A percentile compares a stretch with the other conserved stretches of the same genome.
Conservation (phyloP, 2,113 vertebrate species). For the Serilophus lunatus region DNA sequence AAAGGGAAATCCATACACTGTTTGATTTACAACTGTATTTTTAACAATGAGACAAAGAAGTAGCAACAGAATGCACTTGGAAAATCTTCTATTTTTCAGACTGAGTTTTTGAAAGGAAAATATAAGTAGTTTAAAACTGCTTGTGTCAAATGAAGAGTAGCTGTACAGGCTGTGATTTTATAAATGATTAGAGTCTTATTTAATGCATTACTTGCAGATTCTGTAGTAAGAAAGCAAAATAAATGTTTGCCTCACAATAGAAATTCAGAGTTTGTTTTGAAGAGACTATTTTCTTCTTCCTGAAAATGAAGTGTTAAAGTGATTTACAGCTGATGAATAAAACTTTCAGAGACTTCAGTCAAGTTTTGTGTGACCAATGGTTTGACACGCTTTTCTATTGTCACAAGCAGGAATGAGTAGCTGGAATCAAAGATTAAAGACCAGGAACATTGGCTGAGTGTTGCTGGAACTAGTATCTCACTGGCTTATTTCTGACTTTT, state of each 20-base stretch:
- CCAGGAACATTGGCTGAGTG: not conserved
- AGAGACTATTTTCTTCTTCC: not conserved
- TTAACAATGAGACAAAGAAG: conserved; percentile 41
- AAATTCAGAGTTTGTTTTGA: not conserved
- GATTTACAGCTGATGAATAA: not conserved
- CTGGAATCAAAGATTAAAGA: not conserved
- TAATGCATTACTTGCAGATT: not conserved
- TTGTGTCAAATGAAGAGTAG: not conserved
- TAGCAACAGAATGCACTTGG: conserved; percentile 8
- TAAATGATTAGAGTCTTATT: not conserved
- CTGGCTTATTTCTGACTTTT: not conserved
- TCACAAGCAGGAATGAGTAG: not conserved
- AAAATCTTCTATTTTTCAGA: conserved; percentile 49
- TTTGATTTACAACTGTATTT: conserved; percentile 45
- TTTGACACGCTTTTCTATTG: not conserved
- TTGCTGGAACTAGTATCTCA: not conserved
- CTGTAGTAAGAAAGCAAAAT: not conserved
- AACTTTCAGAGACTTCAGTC: not conserved
- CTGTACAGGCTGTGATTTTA: not conserved
- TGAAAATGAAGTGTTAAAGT: not conserved
- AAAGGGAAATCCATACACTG: conserved; percentile 26
- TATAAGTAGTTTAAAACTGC: conserved; percentile 9
- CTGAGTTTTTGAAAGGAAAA: not conserved
- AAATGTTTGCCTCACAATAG: not conserved
- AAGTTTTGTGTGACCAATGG: not conserved